These are phyloP conservation scores for Andrena minutula DNA, from an alignment of 2,888 invertebrate genomes.

Conservation along the genomic window DNA sequence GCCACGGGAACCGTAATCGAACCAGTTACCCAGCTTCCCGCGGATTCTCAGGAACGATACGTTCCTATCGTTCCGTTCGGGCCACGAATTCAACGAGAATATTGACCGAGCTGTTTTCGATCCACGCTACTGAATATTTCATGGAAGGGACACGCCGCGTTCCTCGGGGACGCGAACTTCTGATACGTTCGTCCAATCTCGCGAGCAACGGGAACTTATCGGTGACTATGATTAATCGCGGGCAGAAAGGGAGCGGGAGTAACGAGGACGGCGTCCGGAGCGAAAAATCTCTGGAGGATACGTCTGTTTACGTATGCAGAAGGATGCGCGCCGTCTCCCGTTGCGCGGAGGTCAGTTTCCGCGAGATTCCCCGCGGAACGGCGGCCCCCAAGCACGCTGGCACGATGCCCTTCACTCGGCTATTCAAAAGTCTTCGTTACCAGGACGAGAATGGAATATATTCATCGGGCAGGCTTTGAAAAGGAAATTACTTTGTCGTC, in stretches of 20 bases:
- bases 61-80: background rate
- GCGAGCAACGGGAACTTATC: conserved; percentile 5
- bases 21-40: background rate
- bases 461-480: too few species aligned
- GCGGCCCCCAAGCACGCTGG: background rate
- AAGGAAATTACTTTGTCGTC: background rate
- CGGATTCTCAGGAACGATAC: background rate
- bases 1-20: conserved; percentile 15
- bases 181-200: background rate
- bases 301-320: conserved; percentile 28
- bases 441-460: background rate
- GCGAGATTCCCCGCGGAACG: background rate
- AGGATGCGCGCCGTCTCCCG: background rate
- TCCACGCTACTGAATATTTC: background rate
- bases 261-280: background rate
- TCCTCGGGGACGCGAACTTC: background rate
- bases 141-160: background rate
- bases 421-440: background rate
- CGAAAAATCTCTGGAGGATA: conserved; percentile 2
- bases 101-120: background rate
- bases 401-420: background rate
- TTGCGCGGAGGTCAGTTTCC: background rate
- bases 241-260: background rate
- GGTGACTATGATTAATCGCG: conserved; percentile 11
- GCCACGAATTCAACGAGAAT: background rate